Percentiles rank a stretch among this genome's conserved stretches.
These are phyloP conservation scores for Beris morrisii DNA, from an alignment of 2,888 invertebrate genomes.

Conservation along the genomic window DNA sequence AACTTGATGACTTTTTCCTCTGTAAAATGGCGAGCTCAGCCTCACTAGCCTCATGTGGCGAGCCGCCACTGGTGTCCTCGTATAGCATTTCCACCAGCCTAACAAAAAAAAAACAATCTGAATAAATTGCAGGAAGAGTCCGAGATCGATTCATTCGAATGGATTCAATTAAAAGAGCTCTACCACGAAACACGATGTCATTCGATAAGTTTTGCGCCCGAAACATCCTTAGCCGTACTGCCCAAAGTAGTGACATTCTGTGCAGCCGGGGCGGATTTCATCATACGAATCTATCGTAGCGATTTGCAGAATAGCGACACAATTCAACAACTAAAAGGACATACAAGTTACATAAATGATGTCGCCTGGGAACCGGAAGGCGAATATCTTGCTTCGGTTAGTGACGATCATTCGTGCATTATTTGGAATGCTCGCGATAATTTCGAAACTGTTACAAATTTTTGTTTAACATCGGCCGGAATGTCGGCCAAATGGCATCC, in stretches of 20 bases:
- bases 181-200: constrained; percentile 61
- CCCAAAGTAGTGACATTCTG: constrained; percentile 59
- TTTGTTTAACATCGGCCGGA: constrained; percentile 68
- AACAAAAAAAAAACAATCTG: not conserved
- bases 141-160: constrained; percentile 59
- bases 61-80: too few species aligned
- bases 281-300: constrained; percentile 61
- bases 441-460: constrained; percentile 60
- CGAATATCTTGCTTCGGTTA: constrained; percentile 69
- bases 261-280: constrained; percentile 62
- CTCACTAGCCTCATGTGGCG: too few species aligned
- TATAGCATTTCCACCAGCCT: not conserved
- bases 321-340: constrained; percentile 58
- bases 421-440: constrained; percentile 64
- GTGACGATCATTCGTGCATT: constrained; percentile 75
- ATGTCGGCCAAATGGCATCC: constrained; percentile 69
- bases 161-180: constrained; percentile 61
- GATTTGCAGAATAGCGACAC: constrained; percentile 59
- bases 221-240: constrained; percentile 62
- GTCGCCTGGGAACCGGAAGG: constrained; percentile 71
- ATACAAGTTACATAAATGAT: constrained; percentile 70
- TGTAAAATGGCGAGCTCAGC: too few species aligned
- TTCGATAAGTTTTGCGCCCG: constrained; percentile 64
- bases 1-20: too few species aligned
- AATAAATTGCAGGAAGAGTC: constrained; percentile 56